Conservation (phyloP, 2,888 invertebrate species). For the Pinctada fucata region DNA sequence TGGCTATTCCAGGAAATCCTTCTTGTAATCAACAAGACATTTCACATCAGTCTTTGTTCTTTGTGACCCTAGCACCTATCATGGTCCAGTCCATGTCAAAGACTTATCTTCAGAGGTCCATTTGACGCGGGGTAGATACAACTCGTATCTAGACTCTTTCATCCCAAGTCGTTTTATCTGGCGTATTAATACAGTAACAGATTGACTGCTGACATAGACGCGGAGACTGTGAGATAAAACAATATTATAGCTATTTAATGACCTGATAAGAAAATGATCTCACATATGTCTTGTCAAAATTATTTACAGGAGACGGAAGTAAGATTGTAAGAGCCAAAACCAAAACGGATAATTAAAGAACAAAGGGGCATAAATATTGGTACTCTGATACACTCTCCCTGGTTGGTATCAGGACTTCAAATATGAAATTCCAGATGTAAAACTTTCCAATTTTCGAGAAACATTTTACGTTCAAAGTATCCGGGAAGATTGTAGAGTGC, state of each 20-base stretch:
- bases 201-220: conserved; percentile 11
- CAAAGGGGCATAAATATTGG: neutral
- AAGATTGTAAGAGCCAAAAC: neutral
- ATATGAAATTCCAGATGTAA: no score
- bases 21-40: no score
- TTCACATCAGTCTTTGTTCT: no score
- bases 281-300: conserved; percentile 4
- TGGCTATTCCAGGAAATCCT: no score
- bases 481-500: neutral
- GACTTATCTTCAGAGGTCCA: neutral
- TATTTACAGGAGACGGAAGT: conserved; percentile 3
- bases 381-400: no score
- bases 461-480: no score
- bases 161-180: conserved; percentile 7
- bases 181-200: conserved; percentile 14
- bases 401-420: no score
- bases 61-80: no score
- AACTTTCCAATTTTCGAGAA: no score
- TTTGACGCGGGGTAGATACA: neutral
- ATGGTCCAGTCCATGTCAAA: no score
- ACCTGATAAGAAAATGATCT: neutral
- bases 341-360: neutral
- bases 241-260: conserved; percentile 1
- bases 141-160: conserved; percentile 10
- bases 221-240: neutral